These are phyloP conservation scores for Heliconius sara DNA, from an alignment of 2,888 invertebrate genomes.

Conservation along the genomic window DNA sequence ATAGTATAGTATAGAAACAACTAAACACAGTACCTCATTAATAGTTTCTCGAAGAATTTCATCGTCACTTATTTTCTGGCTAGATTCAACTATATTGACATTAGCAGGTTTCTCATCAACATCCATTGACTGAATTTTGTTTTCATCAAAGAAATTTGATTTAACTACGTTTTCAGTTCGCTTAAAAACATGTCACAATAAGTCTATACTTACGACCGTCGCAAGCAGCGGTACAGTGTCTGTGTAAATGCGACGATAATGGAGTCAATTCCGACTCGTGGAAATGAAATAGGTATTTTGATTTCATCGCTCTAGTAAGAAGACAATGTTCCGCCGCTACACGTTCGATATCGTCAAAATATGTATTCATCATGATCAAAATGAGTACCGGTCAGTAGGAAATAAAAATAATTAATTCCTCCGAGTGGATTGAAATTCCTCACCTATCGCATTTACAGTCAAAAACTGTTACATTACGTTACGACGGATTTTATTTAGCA, in stretches of 20 bases:
- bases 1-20: not conserved
- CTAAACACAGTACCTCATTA: not conserved
- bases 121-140: conserved; percentile 36
- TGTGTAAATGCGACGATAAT: no score
- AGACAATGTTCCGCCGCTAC: no score
- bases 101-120: not conserved
- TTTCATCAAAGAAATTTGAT: conserved; percentile 67
- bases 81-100: not conserved
- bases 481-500: not conserved
- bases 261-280: no score
- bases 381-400: not conserved
- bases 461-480: not conserved
- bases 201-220: not conserved
- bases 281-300: no score
- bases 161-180: conserved; percentile 60
- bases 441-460: not conserved
- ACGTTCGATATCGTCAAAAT: no score
- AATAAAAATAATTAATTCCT: not conserved
- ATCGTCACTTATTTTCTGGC: not conserved
- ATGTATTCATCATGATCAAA: no score
- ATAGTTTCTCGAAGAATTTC: not conserved
- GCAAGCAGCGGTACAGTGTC: no score
- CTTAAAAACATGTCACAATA: conserved; percentile 43
- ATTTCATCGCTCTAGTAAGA: no score
- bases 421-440: not conserved